Conservation (phyloP, 2,888 invertebrate species). For the Dicycla oo region DNA sequence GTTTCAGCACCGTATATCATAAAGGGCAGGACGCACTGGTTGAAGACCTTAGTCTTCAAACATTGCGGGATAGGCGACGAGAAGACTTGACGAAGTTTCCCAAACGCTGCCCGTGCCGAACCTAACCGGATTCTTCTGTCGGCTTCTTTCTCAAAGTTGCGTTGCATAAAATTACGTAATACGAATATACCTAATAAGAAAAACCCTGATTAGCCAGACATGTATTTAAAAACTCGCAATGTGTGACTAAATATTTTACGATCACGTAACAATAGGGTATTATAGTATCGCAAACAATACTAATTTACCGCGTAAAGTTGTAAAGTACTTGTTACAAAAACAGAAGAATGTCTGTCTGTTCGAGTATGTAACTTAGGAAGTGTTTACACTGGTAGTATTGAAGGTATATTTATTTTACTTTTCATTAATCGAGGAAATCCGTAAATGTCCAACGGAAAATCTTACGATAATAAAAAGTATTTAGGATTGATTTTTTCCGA, state of each 20-base stretch:
- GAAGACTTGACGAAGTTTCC: not conserved
- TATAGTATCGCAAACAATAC: constrained; percentile 41
- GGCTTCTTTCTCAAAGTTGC: not conserved
- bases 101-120: not conserved
- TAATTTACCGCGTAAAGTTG: constrained; percentile 39
- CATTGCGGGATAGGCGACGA: not conserved
- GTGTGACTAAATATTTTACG: constrained; percentile 25
- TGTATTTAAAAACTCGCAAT: constrained; percentile 4
- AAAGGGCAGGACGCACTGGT: not conserved
- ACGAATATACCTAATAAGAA: not conserved
- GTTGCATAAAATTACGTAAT: not conserved
- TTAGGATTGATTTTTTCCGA: not conserved
- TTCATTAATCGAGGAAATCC: not conserved
- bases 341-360: constrained; percentile 21
- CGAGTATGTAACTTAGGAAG: constrained; percentile 1
- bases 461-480: not conserved
- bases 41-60: not conserved
- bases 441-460: not conserved
- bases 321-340: constrained; percentile 42
- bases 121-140: not conserved
- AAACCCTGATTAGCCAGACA: constrained; percentile 7
- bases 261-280: constrained; percentile 38
- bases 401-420: not conserved
- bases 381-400: constrained; percentile 8
- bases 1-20: not conserved